phyloP scores from a whole-genome alignment of 1,140 invertebrate genomes.

The Drosophila pandora region DNA sequence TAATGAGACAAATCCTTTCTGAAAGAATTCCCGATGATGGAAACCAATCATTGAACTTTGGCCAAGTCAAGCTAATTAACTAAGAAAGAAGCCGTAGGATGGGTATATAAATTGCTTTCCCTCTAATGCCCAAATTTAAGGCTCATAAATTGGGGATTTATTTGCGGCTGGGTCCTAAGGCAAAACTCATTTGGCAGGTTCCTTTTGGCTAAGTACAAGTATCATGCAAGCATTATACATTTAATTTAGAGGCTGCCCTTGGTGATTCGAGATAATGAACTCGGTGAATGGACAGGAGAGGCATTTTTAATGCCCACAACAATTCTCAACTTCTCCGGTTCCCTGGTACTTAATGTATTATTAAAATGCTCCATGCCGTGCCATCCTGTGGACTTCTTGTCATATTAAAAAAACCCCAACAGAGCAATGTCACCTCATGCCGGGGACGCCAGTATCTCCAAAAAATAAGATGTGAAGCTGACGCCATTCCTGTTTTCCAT shows the following conservation, averaged over 20 bases:
- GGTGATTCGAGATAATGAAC: slow-evolving; percentile 47
- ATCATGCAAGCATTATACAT: slow-evolving; percentile 44
- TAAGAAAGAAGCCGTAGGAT: neutral
- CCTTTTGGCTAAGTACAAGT: slow-evolving; percentile 14
- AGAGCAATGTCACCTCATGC: slow-evolving; percentile 37
- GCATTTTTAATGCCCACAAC: slow-evolving; percentile 1
- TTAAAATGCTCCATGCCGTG: slow-evolving; percentile 58
- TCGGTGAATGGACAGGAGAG: slow-evolving; percentile 11
- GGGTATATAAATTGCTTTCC: slow-evolving; percentile 1
- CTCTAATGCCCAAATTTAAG: slow-evolving; percentile 28
- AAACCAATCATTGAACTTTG: slow-evolving; percentile 27
- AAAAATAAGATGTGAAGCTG: slow-evolving; percentile 1
- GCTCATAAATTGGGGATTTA: slow-evolving; percentile 42
- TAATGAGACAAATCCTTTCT: slow-evolving; percentile 40
- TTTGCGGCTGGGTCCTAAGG: neutral
- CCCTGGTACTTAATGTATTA: slow-evolving; percentile 34
- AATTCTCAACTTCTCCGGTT: neutral
- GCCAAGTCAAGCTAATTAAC: slow-evolving; percentile 30
- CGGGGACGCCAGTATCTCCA: neutral
- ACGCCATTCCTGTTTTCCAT: slow-evolving; percentile 30
- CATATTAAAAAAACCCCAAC: slow-evolving; percentile 64
- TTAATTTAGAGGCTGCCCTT: slow-evolving; percentile 26
- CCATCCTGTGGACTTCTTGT: neutral
- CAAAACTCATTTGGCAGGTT: slow-evolving; percentile 2
- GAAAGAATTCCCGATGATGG: slow-evolving; percentile 20